These are phyloP conservation scores for Plusia festucae DNA, from an alignment of 2,888 invertebrate genomes.

Conservation along the genomic window DNA sequence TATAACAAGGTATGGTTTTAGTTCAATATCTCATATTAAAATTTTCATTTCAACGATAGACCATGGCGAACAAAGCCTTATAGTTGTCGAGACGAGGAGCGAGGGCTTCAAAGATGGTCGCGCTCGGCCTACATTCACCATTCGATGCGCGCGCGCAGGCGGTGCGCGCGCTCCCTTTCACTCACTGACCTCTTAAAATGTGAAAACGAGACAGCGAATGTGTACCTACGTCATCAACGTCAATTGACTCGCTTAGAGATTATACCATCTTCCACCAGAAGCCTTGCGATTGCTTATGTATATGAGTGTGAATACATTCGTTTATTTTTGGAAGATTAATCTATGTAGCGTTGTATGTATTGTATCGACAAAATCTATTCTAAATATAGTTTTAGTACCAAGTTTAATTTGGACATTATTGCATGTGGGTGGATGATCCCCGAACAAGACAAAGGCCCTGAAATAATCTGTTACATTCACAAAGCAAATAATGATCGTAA, in stretches of 20 bases:
- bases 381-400: background rate
- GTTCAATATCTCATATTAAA: slow-evolving; percentile 1
- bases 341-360: background rate
- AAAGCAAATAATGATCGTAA: too few species aligned
- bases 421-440: background rate
- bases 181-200: slow-evolving; percentile 54
- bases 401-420: background rate
- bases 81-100: slow-evolving; percentile 78
- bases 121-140: slow-evolving; percentile 87
- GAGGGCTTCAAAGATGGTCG: slow-evolving; percentile 87
- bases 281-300: slow-evolving; percentile 64
- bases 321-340: slow-evolving; percentile 35
- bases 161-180: slow-evolving; percentile 74
- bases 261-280: slow-evolving; percentile 74
- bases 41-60: slow-evolving; percentile 22
- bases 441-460: background rate
- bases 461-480: background rate
- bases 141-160: slow-evolving; percentile 82
- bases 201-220: slow-evolving; percentile 66
- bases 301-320: slow-evolving; percentile 30
- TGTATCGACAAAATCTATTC: background rate
- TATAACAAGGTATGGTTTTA: background rate
- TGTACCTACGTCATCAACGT: slow-evolving; percentile 70
- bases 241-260: slow-evolving; percentile 70
- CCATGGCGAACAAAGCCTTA: slow-evolving; percentile 78